Base-by-base conservation (phyloP, 2,797 vertebrate species). In the Karalla daura region DNA sequence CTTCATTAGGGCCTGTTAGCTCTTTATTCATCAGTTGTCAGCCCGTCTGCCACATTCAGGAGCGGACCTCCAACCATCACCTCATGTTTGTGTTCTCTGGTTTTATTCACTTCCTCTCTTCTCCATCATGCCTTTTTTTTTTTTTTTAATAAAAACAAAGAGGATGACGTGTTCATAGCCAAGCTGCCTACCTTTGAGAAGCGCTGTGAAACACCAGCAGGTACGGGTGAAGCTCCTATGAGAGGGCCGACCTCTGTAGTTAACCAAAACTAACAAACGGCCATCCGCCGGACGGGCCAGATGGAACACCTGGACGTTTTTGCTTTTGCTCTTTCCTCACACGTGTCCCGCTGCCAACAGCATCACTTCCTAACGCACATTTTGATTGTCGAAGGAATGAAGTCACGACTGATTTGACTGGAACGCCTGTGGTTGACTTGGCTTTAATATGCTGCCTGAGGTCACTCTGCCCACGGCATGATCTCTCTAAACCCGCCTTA, bases 151-250 rank as follows among this genome's bases (percentile, higher is more conserved):
- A n/a, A n/a, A n/a, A n/a, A n/a, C n/a, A 89, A 91, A 93, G 94
- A 94, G 89, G 94, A 90, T 23, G 93, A 93, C 85, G 68, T 94
- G 86, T 96, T 97, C 88, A 85, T 95, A 93, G 92, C 85, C 62
- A 96, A 93, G 89, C 94, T 95, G 91, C 94, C 94, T 76, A 93
- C 95, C 86, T 94, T 95, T 95, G 95, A 95, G 94, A 97, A 95
- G 90, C 91, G 91, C 77, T 95, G 91, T 94, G 95, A 96, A 47
- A 94, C 95, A 32, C 85, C 93, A 70, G 92, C 95, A 97, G 96
- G 96, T 98, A 96, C 80, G 76, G 90, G 79, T 86, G 85, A 85
- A 69, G 51, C 69, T 85, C 76, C 76, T 46, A 7, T 27, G 12
- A 44, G 59, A 70, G 28, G 50, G 40, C 14, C 30, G 30, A 46